Evolutionary conservation across 2,113 vertebrate species (phyloP).

Genomic region (Mesoclemmys tuberculata): DNA sequence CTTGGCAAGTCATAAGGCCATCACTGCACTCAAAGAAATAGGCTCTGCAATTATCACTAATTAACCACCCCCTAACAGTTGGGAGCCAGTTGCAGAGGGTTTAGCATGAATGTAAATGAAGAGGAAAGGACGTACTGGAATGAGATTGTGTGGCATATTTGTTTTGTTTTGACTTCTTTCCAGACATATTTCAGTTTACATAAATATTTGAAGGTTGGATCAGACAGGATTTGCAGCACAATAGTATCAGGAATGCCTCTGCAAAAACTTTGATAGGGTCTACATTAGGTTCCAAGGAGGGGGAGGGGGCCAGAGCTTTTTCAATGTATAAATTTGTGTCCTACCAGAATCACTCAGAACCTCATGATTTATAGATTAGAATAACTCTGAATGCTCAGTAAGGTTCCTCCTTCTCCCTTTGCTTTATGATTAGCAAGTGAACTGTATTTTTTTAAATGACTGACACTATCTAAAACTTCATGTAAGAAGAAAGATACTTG

Average conservation of each 20-base stretch:
- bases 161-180: conserved; percentile 76
- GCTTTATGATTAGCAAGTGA: not conserved
- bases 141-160: conserved; percentile 59
- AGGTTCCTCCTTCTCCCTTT: not conserved
- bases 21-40: conserved; percentile 50
- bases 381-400: not conserved
- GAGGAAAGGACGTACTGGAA: conserved; percentile 31
- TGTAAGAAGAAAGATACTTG: not conserved
- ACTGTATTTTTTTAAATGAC: not conserved
- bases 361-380: conserved; percentile 48
- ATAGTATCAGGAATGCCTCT: conserved; percentile 75
- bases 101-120: conserved; percentile 55
- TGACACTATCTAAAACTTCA: not conserved
- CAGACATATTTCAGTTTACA: conserved; percentile 81
- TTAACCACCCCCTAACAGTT: conserved; percentile 59
- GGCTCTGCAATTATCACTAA: conserved; percentile 56
- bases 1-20: conserved; percentile 40
- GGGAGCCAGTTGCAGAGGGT: conserved; percentile 52
- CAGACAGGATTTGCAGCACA: conserved; percentile 82
- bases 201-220: conserved; percentile 80
- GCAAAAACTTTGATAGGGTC: conserved; percentile 72
- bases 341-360: not conserved
- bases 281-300: conserved; percentile 61
- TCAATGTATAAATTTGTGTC: not conserved
- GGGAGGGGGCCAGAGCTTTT: not conserved